Evolutionary conservation across 2,113 vertebrate species (phyloP).

Genomic region (Reinhardtius hippoglossoides): DNA sequence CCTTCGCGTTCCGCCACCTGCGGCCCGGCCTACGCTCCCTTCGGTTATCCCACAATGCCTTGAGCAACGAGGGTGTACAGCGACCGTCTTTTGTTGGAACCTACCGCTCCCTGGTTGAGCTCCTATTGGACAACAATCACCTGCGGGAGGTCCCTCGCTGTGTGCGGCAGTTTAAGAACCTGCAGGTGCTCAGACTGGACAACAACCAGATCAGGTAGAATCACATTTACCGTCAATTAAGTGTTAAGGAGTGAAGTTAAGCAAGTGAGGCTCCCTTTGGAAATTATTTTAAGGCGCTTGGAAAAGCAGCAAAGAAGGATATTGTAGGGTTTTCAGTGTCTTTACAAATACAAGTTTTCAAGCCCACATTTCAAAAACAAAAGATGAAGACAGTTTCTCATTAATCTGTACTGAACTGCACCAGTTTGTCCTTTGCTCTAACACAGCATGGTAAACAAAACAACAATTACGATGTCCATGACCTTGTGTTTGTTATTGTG

Average conservation of each 20-base stretch:
- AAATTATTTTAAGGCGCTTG: no score
- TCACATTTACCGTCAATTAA: neutral
- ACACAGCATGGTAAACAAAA: neutral
- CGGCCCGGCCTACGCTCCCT: constrained; percentile 81
- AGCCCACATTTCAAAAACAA: no score
- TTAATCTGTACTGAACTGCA: no score
- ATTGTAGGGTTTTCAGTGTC: neutral
- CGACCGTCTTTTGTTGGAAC: constrained; percentile 80
- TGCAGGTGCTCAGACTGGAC: constrained; percentile 82
- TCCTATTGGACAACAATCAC: constrained; percentile 83
- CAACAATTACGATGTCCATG: neutral
- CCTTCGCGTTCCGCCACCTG: constrained; percentile 80
- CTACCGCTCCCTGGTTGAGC: constrained; percentile 79
- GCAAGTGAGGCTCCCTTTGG: neutral
- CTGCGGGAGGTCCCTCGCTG: constrained; percentile 80
- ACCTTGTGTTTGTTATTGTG: neutral
- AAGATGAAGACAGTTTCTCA: no score
- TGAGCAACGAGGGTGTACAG: constrained; percentile 67
- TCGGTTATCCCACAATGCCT: constrained; percentile 81
- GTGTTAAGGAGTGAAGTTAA: neutral
- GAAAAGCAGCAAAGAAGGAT: constrained; percentile 3
- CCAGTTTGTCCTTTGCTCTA: no score
- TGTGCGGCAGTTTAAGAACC: constrained; percentile 81
- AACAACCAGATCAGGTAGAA: constrained; percentile 84
- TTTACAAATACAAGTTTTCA: no score